Base-by-base conservation (phyloP, 2,113 vertebrate species). In the Struthidea cinerea region DNA sequence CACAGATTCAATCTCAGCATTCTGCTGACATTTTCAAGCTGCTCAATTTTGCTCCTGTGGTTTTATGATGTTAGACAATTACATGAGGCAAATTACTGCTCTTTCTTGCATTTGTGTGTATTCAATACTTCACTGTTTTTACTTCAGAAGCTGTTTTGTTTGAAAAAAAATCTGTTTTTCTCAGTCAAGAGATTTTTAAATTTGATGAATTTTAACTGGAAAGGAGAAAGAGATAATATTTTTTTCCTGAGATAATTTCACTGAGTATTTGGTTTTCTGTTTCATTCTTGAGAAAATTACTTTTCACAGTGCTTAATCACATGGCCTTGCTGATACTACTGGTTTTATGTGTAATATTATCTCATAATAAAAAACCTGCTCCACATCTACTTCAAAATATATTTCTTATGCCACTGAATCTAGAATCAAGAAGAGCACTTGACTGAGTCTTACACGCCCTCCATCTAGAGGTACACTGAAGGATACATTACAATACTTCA, bases 11-110 rank as follows among this genome's bases (percentile, higher is more conserved):
- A 63, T 88, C 93, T 93, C 84, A 90, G 78, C 63, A 93, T 90
- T 95, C 87, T 77, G 78, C 46, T 96, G 95, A 96, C 75, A 90
- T 88, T 96, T 96, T 85, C 96, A 95, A 89, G 94, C 91, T 96
- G 87, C 75, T 96, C 90, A 83, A 7, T 95, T 96, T 94, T 97
- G 55, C 59, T 91, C 90, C 93, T 88, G 84, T 49, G 82, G 87
- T 95, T 95, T 95, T 93, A 90, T 6, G 18, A 93, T 84, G 63
- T 93, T 76, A 91, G 59, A 83, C 71, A 80, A 95, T 80, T 87
- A 90, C 32, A 11, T 80, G 71, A 86, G 70, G 59, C 35, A 91
- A 90, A 93, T 88, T 74, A 67, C 52, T 90, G 84, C 55, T 75
- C 42, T 91, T 90, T 78, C 74, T 71, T 68, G 23, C 27, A 33